These are phyloP conservation scores for Silurus glanis DNA, from an alignment of 2,113 vertebrate species.

Conservation along the genomic window DNA sequence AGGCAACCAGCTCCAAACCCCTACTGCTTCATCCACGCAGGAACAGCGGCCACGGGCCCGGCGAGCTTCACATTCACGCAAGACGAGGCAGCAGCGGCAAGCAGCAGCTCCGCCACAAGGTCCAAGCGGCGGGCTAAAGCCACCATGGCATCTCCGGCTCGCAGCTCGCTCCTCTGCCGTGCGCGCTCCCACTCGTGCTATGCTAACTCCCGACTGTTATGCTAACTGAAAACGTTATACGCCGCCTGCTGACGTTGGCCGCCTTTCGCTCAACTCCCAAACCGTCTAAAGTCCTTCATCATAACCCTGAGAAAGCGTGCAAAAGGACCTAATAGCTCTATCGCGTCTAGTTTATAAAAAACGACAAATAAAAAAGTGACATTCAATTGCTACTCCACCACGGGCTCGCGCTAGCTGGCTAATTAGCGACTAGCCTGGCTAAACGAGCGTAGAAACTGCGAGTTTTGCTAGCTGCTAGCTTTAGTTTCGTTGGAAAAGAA, in stretches of 20 bases:
- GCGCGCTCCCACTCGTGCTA: too few species aligned
- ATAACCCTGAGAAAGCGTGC: background rate
- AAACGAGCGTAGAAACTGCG: background rate
- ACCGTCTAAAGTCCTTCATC: background rate
- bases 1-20: background rate
- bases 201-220: background rate
- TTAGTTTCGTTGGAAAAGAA: background rate
- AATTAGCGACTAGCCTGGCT: constrained; percentile 18
- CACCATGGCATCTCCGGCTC: constrained; percentile 62
- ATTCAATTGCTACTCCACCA: background rate
- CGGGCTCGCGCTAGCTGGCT: constrained; percentile 7
- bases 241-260: constrained; percentile 14
- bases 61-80: constrained; percentile 2
- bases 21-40: constrained; percentile 20
- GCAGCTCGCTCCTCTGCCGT: background rate
- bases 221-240: constrained; percentile 18
- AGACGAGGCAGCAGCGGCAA: background rate
- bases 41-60: constrained; percentile 24
- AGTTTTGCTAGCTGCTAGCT: background rate
- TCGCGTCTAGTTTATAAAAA: background rate
- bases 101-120: constrained; percentile 46
- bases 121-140: constrained; percentile 31
- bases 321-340: background rate
- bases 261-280: background rate
- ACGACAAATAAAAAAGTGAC: too few species aligned